A percentile compares a stretch with the other conserved stretches of the same genome.
Evolutionary conservation across 92 coral and sea anemone genomes (phyloP).

Genomic region (Chrysogorgia sp.): DNA sequence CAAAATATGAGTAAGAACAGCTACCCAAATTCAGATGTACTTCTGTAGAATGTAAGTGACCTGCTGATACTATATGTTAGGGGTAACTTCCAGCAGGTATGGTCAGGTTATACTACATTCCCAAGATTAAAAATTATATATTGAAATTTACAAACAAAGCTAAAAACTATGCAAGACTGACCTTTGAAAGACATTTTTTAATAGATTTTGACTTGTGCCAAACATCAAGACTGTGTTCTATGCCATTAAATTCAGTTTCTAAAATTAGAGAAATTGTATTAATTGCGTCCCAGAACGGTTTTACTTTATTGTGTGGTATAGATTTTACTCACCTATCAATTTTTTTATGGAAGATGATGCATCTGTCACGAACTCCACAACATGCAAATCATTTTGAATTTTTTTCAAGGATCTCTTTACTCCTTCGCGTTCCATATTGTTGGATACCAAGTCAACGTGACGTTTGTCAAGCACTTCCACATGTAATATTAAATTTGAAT

Average conservation of each 20-base stretch:
- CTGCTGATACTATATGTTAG: no score
- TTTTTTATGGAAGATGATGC: constrained; percentile 42
- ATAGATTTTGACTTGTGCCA: no score
- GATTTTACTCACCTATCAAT: constrained; percentile 27
- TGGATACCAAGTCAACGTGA: constrained; percentile 48
- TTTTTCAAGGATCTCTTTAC: constrained; percentile 29
- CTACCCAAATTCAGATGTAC: no score
- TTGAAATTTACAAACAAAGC: neutral
- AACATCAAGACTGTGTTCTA: constrained; percentile 12
- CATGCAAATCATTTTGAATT: constrained; percentile 27
- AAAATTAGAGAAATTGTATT: constrained; percentile 25
- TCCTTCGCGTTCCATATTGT: constrained; percentile 42
- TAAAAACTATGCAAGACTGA: constrained; percentile 1
- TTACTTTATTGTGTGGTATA: neutral
- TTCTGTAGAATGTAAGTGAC: no score
- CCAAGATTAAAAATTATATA: no score
- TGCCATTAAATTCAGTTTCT: neutral
- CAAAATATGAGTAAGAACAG: no score
- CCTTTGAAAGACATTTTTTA: no score
- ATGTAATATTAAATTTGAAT: constrained; percentile 36
- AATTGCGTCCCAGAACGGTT: constrained; percentile 20
- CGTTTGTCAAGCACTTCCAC: constrained; percentile 54
- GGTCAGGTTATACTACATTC: no score
- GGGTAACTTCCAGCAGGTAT: no score
- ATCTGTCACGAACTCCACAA: constrained; percentile 42